Evolutionary conservation across 2,797 vertebrate species (phyloP), one percentile per base, ranked within the genome.

Genomic region (Muscicapa striata): DNA sequence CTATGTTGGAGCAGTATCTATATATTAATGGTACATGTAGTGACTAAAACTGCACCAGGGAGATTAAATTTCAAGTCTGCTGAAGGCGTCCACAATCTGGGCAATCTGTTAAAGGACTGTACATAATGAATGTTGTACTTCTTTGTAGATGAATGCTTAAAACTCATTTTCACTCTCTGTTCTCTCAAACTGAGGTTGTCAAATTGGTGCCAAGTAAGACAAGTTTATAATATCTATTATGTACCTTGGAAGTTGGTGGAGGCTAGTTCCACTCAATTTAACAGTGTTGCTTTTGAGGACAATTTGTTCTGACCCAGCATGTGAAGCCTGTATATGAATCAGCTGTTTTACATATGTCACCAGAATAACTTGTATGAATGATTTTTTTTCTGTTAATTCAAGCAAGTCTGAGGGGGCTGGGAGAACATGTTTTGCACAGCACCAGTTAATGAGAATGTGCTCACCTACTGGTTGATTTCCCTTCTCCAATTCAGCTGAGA

Each of bases 181-280:
- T 93, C 79, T 90, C 61, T 93, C 91, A 89, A 89, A 92, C 34
- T 49, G 93, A 93, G 94, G 55, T 88, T 95, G 97, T 96, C 96
- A 94, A 58, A 72, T 94, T 87, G 90, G 62, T 96, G 96, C 96
- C 77, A 93, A 95, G 57, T 87, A 92, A 90, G 94, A 97, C 95
- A 95, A 93, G 80, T 94, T 97, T 97, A 89, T 96, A 93, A 96
- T 90, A 93, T 85, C 49, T 86, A 92, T 96, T 95, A 95, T 84
- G 89, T 93, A 92, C 80, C 94, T 95, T 66, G 69, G 94, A 96
- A 97, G 91, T 95, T 93, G 93, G 95, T 93, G 85, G 85, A 84
- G 76, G 69, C 68, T 43, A 61, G 96, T 96, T 96, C 95, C 94
- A 93, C 94, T 97, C 93, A 95, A 94, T 96, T 97, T 97, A 96